Percentiles rank a stretch among this genome's conserved stretches.
Conservation (phyloP, 1,140 invertebrate species). For the Zaprionus tsacasi region DNA sequence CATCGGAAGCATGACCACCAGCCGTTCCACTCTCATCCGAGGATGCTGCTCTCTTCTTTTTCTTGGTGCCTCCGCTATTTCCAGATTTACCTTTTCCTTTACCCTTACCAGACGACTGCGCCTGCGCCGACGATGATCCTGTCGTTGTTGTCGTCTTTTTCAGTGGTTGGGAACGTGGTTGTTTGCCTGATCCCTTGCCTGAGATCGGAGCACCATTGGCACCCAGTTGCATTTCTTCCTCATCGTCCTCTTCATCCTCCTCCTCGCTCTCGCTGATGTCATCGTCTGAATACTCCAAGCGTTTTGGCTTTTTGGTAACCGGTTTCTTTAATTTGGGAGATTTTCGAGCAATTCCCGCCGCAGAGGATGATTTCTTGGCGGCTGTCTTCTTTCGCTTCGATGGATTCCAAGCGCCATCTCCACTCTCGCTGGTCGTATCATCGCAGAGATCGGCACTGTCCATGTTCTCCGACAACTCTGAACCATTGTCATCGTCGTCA, state of each 20-base stretch:
- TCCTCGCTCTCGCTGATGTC: conserved; percentile 79
- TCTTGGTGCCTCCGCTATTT: conserved; percentile 44
- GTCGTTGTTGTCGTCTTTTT: conserved; percentile 53
- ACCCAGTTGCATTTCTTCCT: conserved; percentile 66
- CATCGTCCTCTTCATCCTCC: conserved; percentile 72
- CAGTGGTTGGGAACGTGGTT: conserved; percentile 72
- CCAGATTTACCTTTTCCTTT: conserved; percentile 53
- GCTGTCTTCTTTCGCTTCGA: conserved; percentile 72
- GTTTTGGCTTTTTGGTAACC: conserved; percentile 62
- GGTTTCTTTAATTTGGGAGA: conserved; percentile 73
- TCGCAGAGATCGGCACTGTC: conserved; percentile 86
- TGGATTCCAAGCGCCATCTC: conserved; percentile 75
- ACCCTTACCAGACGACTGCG: conserved; percentile 56
- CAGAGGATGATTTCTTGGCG: conserved; percentile 54
- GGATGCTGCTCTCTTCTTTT: conserved; percentile 59
- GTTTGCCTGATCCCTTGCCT: conserved; percentile 78
- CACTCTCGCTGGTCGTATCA: conserved; percentile 78
- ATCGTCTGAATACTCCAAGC: conserved; percentile 75
- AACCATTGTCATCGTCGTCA: conserved; percentile 86
- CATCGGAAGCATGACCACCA: conserved; percentile 84
- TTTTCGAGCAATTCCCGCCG: conserved; percentile 56
- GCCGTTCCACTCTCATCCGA: conserved; percentile 59
- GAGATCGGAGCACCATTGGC: conserved; percentile 57
- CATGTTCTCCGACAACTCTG: conserved; percentile 86
- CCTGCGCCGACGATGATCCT: conserved; percentile 35